phyloP scores from a whole-genome alignment of 2,113 vertebrate genomes.

The Shinisaurus crocodilurus region DNA sequence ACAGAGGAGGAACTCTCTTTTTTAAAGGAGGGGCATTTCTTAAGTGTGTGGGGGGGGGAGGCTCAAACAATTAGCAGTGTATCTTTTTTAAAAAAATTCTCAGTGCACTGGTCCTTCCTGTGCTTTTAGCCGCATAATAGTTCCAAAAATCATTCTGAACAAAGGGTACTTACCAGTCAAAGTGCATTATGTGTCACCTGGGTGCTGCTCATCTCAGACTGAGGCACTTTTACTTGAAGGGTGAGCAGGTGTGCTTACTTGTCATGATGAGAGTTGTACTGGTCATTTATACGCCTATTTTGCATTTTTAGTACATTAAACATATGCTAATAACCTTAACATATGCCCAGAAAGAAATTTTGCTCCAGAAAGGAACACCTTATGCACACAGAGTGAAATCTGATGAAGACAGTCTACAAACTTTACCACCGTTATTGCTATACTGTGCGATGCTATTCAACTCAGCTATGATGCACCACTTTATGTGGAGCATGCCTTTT shows the following conservation, averaged over 20 bases:
- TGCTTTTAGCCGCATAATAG: neutral
- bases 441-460: neutral
- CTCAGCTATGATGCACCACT: neutral
- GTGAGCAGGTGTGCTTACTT: neutral
- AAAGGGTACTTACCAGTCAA: neutral
- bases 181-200: neutral
- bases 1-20: neutral
- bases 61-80: neutral
- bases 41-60: no score
- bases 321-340: neutral
- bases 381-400: neutral
- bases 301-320: constrained; percentile 9
- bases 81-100: neutral
- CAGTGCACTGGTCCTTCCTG: neutral
- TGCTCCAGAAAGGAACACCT: neutral
- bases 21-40: neutral
- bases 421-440: neutral
- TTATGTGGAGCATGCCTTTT: neutral
- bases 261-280: neutral
- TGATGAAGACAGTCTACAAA: neutral
- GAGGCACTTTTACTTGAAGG: neutral
- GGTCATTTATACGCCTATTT: neutral
- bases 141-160: neutral
- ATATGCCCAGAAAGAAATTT: neutral
- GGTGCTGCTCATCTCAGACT: neutral